phyloP scores from a whole-genome alignment of 2,888 invertebrate species.

The Callyntrura guangdongensis region DNA sequence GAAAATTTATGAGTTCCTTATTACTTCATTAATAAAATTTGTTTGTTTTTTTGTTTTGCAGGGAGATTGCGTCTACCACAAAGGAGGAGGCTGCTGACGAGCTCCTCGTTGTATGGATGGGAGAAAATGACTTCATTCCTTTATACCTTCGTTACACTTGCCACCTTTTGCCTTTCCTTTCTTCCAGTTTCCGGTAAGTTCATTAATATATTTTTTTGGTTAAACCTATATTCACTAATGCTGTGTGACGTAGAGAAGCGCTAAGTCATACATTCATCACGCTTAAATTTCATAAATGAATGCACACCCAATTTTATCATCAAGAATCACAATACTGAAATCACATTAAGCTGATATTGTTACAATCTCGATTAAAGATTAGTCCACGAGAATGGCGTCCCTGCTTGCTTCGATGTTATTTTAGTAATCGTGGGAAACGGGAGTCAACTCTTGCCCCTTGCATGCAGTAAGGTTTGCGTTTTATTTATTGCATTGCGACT shows the following conservation, averaged over 20 bases:
- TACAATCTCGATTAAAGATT: no score
- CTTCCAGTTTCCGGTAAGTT: slow-evolving; percentile 84
- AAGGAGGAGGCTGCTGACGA: slow-evolving; percentile 81
- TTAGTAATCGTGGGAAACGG: slow-evolving; percentile 82
- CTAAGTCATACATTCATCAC: not conserved
- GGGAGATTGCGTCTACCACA: slow-evolving; percentile 83
- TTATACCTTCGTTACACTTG: slow-evolving; percentile 83
- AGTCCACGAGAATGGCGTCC: no score
- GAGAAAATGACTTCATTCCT: slow-evolving; percentile 84
- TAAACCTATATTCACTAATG: no score
- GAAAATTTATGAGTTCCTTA: no score
- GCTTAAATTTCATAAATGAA: no score
- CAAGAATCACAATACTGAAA: no score
- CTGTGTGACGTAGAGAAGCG: not conserved
- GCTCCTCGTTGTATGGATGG: slow-evolving; percentile 79
- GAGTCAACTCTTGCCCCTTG: slow-evolving; percentile 79
- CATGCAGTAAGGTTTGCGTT: slow-evolving; percentile 40
- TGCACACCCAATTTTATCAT: no score
- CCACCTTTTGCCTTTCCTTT: slow-evolving; percentile 84
- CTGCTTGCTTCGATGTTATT: no score
- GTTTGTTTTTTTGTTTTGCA: slow-evolving; percentile 75
- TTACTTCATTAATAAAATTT: not conserved
- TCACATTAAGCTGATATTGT: no score
- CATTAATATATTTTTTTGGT: not conserved
- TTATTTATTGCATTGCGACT: slow-evolving; percentile 59